Base-by-base conservation (phyloP, 2,113 vertebrate genomes). In the Rhinopomastus cyanomelas region DNA sequence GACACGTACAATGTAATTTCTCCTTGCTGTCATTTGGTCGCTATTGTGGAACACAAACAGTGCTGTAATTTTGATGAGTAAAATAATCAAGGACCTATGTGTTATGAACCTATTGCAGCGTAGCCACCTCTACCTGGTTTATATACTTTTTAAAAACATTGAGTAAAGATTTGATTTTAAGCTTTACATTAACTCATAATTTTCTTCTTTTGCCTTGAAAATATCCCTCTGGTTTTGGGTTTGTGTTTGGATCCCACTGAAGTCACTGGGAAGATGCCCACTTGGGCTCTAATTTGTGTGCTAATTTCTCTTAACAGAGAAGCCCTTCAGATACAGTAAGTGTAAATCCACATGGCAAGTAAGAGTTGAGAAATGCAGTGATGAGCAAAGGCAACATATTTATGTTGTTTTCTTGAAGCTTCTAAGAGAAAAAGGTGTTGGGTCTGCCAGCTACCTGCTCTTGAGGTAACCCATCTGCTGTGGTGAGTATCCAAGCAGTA, bases 151-250 rank as follows among this genome's bases (percentile, higher is more conserved):
- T 69, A 81, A 90, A 25, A 68, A 53, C 39, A 22, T 94, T 83
- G 61, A 46, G 44, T 37, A 59, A 53, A 9, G 64, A 14, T 91
- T 77, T 94, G 85, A 80, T 84, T 85, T 57, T 26, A 89, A 87
- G 53, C 57, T 39, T 89, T 32, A 51, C 72, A 57, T 57, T 89
- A 91, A 86, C 69, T 82, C 87, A 93, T 71, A 67, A 85, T 95
- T 93, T 93, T 93, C 71, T 89, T 81, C 51, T 82, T 56, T 72
- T 81, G 92, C 88, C 61, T 83, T 87, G 68, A 78, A 91, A 93
- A 83, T 91, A n/a, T 95, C 89, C 82, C 87, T 92, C 65, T 81
- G 77, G 48, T 74, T 87, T 71, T 60, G 34, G 61, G 34, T 87
- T 85, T 68, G 76, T 88, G 76, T 68, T 64, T 75, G 61, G 44